Evolutionary conservation across 2,113 vertebrate species (phyloP).

Genomic region (Eurystomus gularis): DNA sequence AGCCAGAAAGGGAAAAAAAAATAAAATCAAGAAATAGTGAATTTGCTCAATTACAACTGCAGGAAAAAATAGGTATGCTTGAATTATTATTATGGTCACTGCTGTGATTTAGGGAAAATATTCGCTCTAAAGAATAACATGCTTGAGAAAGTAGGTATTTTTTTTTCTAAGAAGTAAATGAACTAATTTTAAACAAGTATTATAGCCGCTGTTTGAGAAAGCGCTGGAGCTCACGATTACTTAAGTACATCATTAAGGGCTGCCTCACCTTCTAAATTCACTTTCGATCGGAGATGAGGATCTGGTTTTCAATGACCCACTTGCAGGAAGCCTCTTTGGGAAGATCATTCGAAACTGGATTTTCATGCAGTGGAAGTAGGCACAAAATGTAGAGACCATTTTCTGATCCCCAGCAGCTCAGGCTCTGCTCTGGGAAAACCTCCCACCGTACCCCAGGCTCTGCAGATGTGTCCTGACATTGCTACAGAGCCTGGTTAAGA

Average conservation of each 20-base stretch:
- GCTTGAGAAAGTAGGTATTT: neutral
- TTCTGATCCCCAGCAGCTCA: neutral
- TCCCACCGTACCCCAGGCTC: neutral
- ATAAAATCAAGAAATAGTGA: neutral
- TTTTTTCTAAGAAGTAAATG: conserved; percentile 22
- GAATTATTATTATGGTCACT: conserved; percentile 21
- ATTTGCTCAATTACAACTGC: conserved; percentile 4
- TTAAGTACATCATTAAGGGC: neutral
- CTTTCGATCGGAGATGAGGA: neutral
- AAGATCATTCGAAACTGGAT: neutral
- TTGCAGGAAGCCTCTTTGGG: conserved; percentile 26
- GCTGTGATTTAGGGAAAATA: conserved; percentile 8
- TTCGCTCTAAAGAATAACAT: neutral
- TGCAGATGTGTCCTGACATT: neutral
- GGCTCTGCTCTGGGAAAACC: neutral
- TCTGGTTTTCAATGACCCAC: neutral
- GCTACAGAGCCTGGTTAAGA: neutral
- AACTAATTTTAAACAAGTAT: neutral
- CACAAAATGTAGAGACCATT: neutral
- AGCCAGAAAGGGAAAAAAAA: neutral
- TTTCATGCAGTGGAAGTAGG: neutral
- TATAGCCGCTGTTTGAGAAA: neutral
- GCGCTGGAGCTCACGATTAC: neutral
- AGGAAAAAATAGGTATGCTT: neutral
- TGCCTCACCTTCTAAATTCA: neutral